Conservation (phyloP, 2,113 vertebrate species). For the Saccopteryx leptura region DNA sequence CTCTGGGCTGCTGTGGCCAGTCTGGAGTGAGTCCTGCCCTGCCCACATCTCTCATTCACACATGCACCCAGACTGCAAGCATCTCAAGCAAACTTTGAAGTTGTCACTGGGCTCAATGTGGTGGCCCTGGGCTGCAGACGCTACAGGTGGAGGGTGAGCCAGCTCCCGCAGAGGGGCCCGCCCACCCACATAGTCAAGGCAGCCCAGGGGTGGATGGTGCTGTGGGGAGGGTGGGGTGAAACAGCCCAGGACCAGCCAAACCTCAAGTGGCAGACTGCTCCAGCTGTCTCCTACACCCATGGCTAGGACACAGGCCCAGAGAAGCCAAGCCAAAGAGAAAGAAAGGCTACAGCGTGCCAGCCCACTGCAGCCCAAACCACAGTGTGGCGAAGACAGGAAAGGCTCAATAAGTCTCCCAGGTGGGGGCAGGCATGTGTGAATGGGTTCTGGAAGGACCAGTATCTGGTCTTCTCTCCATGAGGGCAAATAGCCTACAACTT, state of each 20-base stretch:
- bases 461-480: background rate
- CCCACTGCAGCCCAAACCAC: conserved; percentile 45
- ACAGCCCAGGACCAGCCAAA: conserved; percentile 34
- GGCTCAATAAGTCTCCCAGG: background rate
- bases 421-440: background rate
- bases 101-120: background rate
- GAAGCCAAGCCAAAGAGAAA: background rate
- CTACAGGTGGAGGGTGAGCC: background rate
- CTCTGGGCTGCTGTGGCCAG: background rate
- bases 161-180: background rate
- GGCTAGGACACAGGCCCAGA: conserved; percentile 35
- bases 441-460: background rate
- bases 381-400: background rate
- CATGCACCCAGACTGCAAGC: background rate
- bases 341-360: background rate
- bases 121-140: background rate
- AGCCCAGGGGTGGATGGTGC: background rate
- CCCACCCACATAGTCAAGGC: background rate
- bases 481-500: background rate
- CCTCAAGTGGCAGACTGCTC: conserved; percentile 34
- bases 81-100: background rate
- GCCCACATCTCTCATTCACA: background rate
- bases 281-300: conserved; percentile 5
- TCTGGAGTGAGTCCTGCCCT: background rate
- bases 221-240: background rate